phyloP scores from a whole-genome alignment of 2,888 invertebrate species.

The Tinea pellionella region DNA sequence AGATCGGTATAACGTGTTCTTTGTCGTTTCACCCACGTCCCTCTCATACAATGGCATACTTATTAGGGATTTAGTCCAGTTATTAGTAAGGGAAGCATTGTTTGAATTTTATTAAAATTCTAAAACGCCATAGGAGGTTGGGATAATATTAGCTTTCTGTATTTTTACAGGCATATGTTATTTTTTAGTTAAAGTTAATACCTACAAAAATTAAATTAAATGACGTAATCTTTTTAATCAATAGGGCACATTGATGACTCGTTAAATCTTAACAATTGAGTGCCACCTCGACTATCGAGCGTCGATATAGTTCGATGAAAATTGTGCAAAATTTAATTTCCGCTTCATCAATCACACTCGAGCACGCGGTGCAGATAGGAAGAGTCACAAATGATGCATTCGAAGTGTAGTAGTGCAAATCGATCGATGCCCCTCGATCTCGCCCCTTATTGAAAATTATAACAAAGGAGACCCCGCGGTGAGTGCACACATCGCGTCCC shows the following conservation, averaged over 20 bases:
- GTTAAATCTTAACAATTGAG: too few species aligned
- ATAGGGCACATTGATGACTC: too few species aligned
- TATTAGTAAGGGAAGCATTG: constrained; percentile 69
- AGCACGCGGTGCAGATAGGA: constrained; percentile 12
- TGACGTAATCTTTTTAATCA: too few species aligned
- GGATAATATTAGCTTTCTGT: constrained; percentile 24
- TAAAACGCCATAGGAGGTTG: constrained; percentile 55
- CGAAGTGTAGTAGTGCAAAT: constrained; percentile 25
- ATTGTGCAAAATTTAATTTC: constrained; percentile 10
- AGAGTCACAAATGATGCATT: constrained; percentile 14
- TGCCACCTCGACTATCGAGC: background rate
- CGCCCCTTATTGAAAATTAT: constrained; percentile 70
- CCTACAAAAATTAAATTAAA: background rate
- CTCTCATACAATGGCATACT: constrained; percentile 70
- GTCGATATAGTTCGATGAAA: background rate
- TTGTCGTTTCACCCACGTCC: constrained; percentile 60
- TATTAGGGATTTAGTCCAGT: constrained; percentile 71
- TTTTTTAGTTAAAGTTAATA: background rate
- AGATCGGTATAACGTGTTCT: constrained; percentile 68
- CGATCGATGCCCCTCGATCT: constrained; percentile 65
- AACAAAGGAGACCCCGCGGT: constrained; percentile 44
- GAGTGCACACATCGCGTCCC: constrained; percentile 36
- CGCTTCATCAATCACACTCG: constrained; percentile 11
- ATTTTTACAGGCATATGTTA: background rate
- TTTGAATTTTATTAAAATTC: constrained; percentile 68